A percentile compares a stretch with the other conserved stretches of the same genome.
These are phyloP conservation scores for Polyodon spathula DNA, from an alignment of 2,113 vertebrate genomes.

Conservation along the genomic window DNA sequence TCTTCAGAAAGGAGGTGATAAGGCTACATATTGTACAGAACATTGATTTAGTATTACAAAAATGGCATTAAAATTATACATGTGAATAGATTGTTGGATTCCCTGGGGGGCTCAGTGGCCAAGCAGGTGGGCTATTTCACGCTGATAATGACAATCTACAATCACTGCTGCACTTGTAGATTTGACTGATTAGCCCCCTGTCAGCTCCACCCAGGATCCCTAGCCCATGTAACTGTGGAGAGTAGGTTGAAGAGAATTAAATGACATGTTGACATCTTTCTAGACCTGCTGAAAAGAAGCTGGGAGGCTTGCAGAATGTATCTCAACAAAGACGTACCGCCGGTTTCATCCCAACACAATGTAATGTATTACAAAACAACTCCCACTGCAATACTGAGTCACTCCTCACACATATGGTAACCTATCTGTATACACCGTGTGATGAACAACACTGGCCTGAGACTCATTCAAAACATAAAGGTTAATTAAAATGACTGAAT, in stretches of 20 bases:
- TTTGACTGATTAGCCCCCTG: background rate
- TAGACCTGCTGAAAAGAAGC: background rate
- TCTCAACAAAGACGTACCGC: background rate
- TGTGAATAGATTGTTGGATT: too few species aligned
- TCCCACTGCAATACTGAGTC: background rate
- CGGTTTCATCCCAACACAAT: background rate
- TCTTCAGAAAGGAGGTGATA: too few species aligned
- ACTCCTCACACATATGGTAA: too few species aligned
- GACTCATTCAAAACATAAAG: too few species aligned
- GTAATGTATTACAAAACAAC: background rate
- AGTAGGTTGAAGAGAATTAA: background rate
- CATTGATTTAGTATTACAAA: too few species aligned
- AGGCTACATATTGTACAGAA: too few species aligned
- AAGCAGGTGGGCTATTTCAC: background rate
- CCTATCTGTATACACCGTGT: too few species aligned
- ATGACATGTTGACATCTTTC: background rate
- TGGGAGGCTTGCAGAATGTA: background rate
- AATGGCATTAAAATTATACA: too few species aligned
- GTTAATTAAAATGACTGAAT: too few species aligned
- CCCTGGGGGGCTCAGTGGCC: background rate
- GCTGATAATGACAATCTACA: background rate
- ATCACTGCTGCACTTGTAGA: background rate
- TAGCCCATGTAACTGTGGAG: background rate
- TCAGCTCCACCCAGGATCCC: slow-evolving; percentile 1
- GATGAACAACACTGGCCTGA: too few species aligned